Base-by-base conservation (phyloP, 2,888 invertebrate genomes). In the Ligdia adustata region DNA sequence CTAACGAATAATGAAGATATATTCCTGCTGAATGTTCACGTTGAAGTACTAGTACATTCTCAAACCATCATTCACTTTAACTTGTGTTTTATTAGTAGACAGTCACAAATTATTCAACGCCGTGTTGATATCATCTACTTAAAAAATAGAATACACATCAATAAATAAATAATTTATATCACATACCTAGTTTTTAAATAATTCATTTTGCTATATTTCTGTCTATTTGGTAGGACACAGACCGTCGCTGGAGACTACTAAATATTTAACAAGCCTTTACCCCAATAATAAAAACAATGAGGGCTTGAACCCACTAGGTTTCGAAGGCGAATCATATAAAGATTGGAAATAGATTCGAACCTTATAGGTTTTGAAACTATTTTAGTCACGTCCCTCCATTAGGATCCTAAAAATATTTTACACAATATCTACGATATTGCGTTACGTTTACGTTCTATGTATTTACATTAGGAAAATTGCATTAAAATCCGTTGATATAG, bases 251-350 rank as follows among this genome's bases (percentile, higher is more conserved):
- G 22, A 22, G 57, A 57, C 73, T 70, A 65, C 74, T 69, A 62
- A 31, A 49, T 49, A 49, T 49, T 49, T 49, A 49, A 49, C 42
- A 72, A 73, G 66, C 65, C 64, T 64, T 64, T 64, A 60, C 62
- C 59, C 57, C 52, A 43, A 55, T 73, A 70, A 75, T 75, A 72
- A 67, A 70, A 65, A 77, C 75, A 77, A 80, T 77, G 59, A 48
- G 48, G 48, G 9, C 15, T 22, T 22, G 6, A 38, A 39, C 47
- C 47, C n/a, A 52, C 28, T 29, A 39, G 28, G 42, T n/a, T 26
- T 9, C 18, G 16, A 16, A n/a, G 7, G 9, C 26, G 6, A 18
- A 26, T 16, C 7, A 11, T 12, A 7, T 3, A 16, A 26, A 15
- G 1, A 26, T 41, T 33, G 6, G 6, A 18, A 28, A 22, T 1